Percentiles rank a stretch among this genome's conserved stretches.
Conservation (phyloP, 1,140 invertebrate genomes). For the Sipha flava region DNA sequence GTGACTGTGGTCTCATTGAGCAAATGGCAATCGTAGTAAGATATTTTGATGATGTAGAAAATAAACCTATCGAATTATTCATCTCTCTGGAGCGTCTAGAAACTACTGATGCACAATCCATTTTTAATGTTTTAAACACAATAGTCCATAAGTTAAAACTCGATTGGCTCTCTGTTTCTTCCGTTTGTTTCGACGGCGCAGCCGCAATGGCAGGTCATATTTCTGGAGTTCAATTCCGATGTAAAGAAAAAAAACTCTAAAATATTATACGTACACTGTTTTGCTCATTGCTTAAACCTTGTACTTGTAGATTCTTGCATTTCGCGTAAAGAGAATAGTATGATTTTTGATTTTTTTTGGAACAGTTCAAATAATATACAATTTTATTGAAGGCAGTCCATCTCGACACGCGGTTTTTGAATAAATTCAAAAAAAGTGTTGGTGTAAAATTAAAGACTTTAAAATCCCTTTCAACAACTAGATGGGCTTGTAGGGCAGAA, state of each 20-base stretch:
- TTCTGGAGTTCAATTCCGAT: no score
- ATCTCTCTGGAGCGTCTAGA: not conserved
- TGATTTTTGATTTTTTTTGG: slow-evolving; percentile 25
- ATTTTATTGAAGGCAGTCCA: not conserved
- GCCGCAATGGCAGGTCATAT: no score
- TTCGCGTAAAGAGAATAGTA: not conserved
- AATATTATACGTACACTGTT: slow-evolving; percentile 20
- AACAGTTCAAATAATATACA: no score
- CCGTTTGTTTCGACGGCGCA: no score
- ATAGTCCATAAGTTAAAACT: no score
- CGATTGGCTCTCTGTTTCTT: no score
- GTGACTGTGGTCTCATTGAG: no score
- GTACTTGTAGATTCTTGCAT: not conserved
- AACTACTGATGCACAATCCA: not conserved
- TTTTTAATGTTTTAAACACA: not conserved
- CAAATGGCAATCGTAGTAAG: not conserved
- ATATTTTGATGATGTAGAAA: not conserved
- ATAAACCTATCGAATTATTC: not conserved
- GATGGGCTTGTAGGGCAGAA: slow-evolving; percentile 34
- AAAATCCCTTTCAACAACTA: slow-evolving; percentile 33
- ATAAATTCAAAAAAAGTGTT: not conserved
- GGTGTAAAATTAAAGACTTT: slow-evolving; percentile 27
- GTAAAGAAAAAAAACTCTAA: no score
- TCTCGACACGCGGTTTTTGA: not conserved
- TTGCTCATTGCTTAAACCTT: not conserved